Evolutionary conservation across 2,113 vertebrate genomes (phyloP), one percentile per base, ranked within the genome.

Genomic region (Laterallus jamaicensis): DNA sequence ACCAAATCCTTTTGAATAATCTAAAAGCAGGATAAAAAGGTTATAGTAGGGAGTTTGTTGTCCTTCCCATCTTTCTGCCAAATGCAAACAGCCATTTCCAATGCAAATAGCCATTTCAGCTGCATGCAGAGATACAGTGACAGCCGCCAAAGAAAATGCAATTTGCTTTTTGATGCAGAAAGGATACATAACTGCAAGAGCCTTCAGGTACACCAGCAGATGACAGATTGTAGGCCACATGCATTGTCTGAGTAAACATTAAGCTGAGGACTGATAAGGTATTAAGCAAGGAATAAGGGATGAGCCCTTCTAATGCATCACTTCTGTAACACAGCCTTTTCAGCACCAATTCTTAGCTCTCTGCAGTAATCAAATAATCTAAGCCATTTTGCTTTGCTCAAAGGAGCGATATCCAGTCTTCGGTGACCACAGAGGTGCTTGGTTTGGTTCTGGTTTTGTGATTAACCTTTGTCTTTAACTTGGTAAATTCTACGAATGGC

Each of bases 1-100:
- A 69, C 99, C 99, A 77, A 99, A 99, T 22, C 99, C 99, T 96
- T 98, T 98, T 0, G 99, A 98, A 52, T 99, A 99, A 98, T 99
- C 99, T 99, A 98, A 50, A 98, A 97, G 3, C 59, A 82, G 66
- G 75, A 73, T 4, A 50, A 74, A 82, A 22, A 8, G 49, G n/a
- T 91, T 26, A 96, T 52, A 79, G 35, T 3, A 54, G 60, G 55
- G 44, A 85, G 62, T 6, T 12, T 47, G 21, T 28, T 44, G 14
- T n/a, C 75, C 63, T 37, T 77, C 78, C 26, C 58, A 1, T 10
- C 49, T 55, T 84, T 22, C 6, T 20, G 82, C 60, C 81, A 56
- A 62, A 70, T 44, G 82, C 21, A 35, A 60, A 35, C 2, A 39
- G 22, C 22, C 29, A 88, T 14, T 42, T 94, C 8, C 6, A 44